phyloP scores from a whole-genome alignment of 2,113 vertebrate species.

The Kryptolebias marmoratus region DNA sequence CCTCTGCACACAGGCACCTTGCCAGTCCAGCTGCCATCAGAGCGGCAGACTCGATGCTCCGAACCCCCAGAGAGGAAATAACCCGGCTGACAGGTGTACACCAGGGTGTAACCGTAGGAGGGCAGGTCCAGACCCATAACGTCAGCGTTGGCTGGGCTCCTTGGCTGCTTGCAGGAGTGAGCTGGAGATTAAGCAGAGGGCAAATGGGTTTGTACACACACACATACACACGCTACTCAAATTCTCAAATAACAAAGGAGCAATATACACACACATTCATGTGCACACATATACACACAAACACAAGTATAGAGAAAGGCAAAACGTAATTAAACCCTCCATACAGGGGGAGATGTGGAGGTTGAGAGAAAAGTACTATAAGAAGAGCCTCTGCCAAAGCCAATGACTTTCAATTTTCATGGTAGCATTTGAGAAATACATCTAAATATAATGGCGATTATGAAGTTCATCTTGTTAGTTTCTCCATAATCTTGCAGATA shows the following conservation, averaged over 20 bases:
- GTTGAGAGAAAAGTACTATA: neutral
- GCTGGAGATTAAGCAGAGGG: conserved; percentile 79
- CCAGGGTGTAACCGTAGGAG: conserved; percentile 92
- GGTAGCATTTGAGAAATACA: neutral
- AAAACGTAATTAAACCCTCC: conserved; percentile 46
- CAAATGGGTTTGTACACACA: conserved; percentile 26
- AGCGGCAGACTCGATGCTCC: conserved; percentile 95
- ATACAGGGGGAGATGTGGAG: neutral
- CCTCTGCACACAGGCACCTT: conserved; percentile 97
- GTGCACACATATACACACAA: neutral
- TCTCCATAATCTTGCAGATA: neutral
- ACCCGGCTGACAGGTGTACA: conserved; percentile 95
- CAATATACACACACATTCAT: neutral
- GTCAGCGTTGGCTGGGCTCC: conserved; percentile 88
- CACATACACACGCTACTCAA: neutral
- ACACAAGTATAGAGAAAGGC: conserved; percentile 7
- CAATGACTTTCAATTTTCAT: neutral
- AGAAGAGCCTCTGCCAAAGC: neutral
- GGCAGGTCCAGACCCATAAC: conserved; percentile 95
- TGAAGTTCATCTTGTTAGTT: neutral
- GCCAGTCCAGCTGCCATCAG: conserved; percentile 96
- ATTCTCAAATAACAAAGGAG: conserved; percentile 11
- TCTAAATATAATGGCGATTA: neutral
- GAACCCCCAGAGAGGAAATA: conserved; percentile 95
- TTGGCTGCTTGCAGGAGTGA: conserved; percentile 96